Percentiles rank a stretch among this genome's conserved stretches.
Evolutionary conservation across 1,140 invertebrate genomes (phyloP).

Genomic region (Tetramorium parvispinum): DNA sequence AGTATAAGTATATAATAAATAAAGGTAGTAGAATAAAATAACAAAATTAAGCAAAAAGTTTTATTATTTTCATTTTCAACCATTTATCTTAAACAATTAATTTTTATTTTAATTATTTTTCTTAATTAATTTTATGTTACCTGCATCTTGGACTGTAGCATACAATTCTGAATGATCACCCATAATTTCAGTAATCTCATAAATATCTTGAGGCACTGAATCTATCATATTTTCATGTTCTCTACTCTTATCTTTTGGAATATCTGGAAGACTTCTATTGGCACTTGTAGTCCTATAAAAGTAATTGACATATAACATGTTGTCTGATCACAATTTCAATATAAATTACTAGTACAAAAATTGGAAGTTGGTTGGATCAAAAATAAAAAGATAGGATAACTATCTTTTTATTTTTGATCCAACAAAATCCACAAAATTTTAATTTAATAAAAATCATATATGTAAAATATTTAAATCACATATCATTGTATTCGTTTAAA

Average conservation of each 20-base stretch:
- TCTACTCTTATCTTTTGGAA: constrained; percentile 85
- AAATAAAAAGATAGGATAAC: too few relatives aligned
- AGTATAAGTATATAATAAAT: too few relatives aligned
- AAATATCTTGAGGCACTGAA: constrained; percentile 82
- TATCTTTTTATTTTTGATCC: too few relatives aligned
- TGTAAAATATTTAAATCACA: too few relatives aligned
- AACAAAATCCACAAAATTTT: too few relatives aligned
- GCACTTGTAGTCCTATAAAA: constrained; percentile 83
- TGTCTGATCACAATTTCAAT: too few relatives aligned
- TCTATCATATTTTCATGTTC: constrained; percentile 79
- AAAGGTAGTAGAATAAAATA: neutral
- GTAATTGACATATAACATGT: too few relatives aligned
- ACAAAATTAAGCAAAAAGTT: neutral
- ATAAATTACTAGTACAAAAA: too few relatives aligned
- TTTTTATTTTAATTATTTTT: neutral
- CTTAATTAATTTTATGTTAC: constrained; percentile 64
- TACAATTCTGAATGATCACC: constrained; percentile 89
- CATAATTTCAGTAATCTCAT: constrained; percentile 83
- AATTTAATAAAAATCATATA: too few relatives aligned
- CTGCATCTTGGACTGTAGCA: constrained; percentile 89
- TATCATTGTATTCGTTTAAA: too few relatives aligned
- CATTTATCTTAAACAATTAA: neutral
- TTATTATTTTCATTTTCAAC: neutral
- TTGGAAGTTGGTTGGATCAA: too few relatives aligned
- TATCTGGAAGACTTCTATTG: constrained; percentile 89